Base-by-base conservation (phyloP, 1,140 invertebrate genomes). In the Atopsyche davidsoni region DNA sequence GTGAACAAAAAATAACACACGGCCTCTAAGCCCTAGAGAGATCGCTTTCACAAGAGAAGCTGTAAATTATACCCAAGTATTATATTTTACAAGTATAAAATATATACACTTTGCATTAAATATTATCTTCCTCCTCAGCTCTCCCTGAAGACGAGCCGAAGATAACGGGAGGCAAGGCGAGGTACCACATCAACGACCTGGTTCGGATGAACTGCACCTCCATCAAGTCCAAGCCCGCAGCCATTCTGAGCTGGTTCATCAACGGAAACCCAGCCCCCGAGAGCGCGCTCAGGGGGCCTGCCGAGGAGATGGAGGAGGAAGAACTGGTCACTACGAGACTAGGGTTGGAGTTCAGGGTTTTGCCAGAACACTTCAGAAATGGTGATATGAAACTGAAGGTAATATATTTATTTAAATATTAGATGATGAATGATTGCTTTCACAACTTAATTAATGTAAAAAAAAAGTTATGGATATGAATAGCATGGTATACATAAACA, bases 171-270 rank as follows among this genome's bases (percentile, higher is more conserved):
- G 79, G 80, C 19, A 73, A 73, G 45, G 72, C 78, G 9, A 74
- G 81, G 21, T 86, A 86, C 68, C 77, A 81, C 58, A 71, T 79
- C 36, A 79, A 79, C 28, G 83, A 86, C 53, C 69, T 70, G 46
- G 80, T 85, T 2, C 66, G 75, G 42, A 76, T 85, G 58, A 85
- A 85, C 64, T 86, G 84, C 64, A 84, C 81, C 14, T 82, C 81
- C 6, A 72, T 73, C 2, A 71, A 77, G 52, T 85, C 83, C 21
- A 79, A 80, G 58, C 85, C 84, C 35, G 80, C 81, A 13, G 81
- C 83, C 14, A 75, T 76, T 43, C 71, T 87, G 23, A 74, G 70
- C 18, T 87, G 85, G 85, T 84, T 77, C 63, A 81, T 87, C 59
- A 87, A 87, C 60, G 79, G 80, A 22, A 79, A 83, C 38, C 73